Base-by-base conservation (phyloP, 1,140 invertebrate genomes). In the Drosophila sturtevanti region DNA sequence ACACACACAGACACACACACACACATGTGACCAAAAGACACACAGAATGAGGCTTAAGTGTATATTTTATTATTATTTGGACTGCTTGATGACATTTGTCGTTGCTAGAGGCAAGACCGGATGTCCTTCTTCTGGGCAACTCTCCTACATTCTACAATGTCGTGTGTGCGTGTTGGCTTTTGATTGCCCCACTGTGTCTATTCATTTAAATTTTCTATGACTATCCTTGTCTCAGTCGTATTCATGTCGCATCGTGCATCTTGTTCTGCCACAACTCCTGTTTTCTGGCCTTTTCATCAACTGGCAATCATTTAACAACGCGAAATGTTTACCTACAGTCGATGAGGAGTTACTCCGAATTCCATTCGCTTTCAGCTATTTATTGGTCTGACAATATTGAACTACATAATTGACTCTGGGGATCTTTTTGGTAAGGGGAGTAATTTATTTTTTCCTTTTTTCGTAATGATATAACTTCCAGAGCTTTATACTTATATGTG, bases 21-120 rank as follows among this genome's bases (percentile, higher is more conserved):
- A n/a, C 68, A 58, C 58, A 72, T 71, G 58, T 48, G 69, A 51
- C 67, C 67, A 72, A 54, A 41, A 59, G 37, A 65, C 62, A 71
- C 37, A 56, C 60, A 82, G 79, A 87, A 84, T 69, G 80, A 79
- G 80, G 77, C 84, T 89, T 89, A 89, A 89, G 84, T 89, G 85
- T 89, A 84, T 89, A 89, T 89, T 89, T 89, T 89, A 84, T 89
- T 89, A 89, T 89, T 89, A 89, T 84, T 89, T 89, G 80, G 79
- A 89, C 84, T 85, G 84, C 79, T 74, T 80, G 85, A 80, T 89
- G 84, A 89, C 85, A 89, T 89, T 89, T 89, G 80, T 89, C 73
- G 84, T 80, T 79, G 84, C 77, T 68, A 70, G 54, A 70, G 75
- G 81, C 68, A 84, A 87, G 68, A 89, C 73, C 79, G 84, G 84